phyloP scores from a whole-genome alignment of 2,888 invertebrate species.

The Drosophila heteroneura region DNA sequence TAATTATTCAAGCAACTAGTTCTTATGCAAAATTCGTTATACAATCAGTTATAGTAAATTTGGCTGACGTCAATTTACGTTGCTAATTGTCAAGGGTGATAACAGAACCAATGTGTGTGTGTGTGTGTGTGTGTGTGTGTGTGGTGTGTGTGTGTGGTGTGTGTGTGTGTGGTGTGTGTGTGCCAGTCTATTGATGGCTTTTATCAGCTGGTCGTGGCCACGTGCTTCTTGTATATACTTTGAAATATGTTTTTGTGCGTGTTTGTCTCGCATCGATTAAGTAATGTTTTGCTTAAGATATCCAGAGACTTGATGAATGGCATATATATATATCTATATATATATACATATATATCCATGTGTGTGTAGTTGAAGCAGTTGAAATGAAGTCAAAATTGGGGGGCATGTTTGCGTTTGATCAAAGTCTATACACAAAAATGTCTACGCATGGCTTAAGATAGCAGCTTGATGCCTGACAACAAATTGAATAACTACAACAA shows the following conservation, averaged over 20 bases:
- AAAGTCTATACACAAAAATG: not conserved
- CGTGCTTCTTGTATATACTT: conserved; percentile 39
- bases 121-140: conserved; percentile 10
- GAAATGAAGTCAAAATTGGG: not conserved
- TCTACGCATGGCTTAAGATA: conserved; percentile 31
- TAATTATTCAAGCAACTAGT: not conserved
- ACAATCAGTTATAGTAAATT: conserved; percentile 29
- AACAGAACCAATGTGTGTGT: conserved; percentile 15
- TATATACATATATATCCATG: not conserved
- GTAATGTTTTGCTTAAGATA: not conserved
- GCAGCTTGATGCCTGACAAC: conserved; percentile 5
- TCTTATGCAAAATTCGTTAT: not conserved
- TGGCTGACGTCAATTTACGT: conserved; percentile 55
- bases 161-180: not conserved
- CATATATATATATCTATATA: not conserved
- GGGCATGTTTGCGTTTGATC: not conserved
- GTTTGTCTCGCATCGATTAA: not conserved
- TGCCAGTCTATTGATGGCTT: conserved; percentile 18
- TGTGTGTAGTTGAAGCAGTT: too few species aligned
- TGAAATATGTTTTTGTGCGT: conserved; percentile 21
- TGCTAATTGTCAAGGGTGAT: conserved; percentile 49
- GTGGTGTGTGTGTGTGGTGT: not conserved
- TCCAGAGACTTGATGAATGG: not conserved
- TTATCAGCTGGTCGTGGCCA: conserved; percentile 47
- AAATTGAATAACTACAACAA: not conserved